Conservation (phyloP, 2,113 vertebrate species). For the Carlito syrichta region DNA sequence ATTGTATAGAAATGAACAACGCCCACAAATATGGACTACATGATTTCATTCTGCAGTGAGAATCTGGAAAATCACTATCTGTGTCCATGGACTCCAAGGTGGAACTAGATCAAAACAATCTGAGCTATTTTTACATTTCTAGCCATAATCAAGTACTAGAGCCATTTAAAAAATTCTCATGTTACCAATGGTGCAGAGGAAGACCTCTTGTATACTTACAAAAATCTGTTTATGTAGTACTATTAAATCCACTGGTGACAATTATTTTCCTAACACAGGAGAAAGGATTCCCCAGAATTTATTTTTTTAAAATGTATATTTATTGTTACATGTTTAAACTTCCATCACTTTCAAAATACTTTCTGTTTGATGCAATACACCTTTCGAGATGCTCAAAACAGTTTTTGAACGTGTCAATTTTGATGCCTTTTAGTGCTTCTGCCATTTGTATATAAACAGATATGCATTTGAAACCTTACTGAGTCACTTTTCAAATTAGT, state of each 20-base stretch:
- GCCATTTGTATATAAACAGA: background rate
- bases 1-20: background rate
- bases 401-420: too few species aligned
- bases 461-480: background rate
- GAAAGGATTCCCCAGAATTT: too few species aligned
- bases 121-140: background rate
- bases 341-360: too few species aligned
- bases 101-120: background rate
- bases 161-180: background rate
- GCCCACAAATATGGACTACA: background rate
- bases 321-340: too few species aligned
- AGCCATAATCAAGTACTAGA: background rate
- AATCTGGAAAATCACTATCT: background rate
- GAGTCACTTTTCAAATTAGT: background rate
- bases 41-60: background rate
- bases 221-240: background rate
- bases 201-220: background rate
- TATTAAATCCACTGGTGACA: background rate
- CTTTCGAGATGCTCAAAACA: too few species aligned
- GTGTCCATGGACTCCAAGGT: background rate
- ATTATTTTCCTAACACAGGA: slow-evolving; percentile 27
- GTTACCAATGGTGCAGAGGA: background rate
- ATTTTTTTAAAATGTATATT: too few species aligned
- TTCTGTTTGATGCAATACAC: too few species aligned
- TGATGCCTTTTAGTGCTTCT: too few species aligned